Base-by-base conservation (phyloP, 1,140 invertebrate genomes). In the Bacillus rossius region DNA sequence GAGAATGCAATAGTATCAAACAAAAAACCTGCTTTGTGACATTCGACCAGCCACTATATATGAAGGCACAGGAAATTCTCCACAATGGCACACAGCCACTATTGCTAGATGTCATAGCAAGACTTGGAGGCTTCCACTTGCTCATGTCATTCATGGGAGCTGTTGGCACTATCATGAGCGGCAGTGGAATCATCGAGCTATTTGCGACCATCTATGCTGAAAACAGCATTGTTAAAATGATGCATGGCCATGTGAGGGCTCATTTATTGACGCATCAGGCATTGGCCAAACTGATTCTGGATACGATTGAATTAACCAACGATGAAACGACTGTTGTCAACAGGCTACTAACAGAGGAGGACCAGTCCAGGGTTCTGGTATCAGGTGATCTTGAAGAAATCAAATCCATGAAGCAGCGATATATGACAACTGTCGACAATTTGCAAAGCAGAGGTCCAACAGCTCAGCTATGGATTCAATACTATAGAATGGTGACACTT, bases 1-100 rank as follows among this genome's bases (percentile, higher is more conserved):
- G n/a, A n/a, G n/a, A 45, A 45, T 45, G 43, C 13, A 13, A 45
- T 8, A n/a, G n/a, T n/a, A 25, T 25, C 23, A 45, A 49, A 26
- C 40, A 47, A 14, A 63, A 67, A 49, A 57, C 54, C 29, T 59
- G 55, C 23, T 54, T 68, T 25, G 56, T 64, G 5, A 66, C 67
- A 22, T 67, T 65, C 55, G 64, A 68, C 52, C 62, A 61, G 42
- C 66, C 64, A 8, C 41, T 67, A 8, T 77, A 73, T 64, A 61
- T 61, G 14, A 77, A 77, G 72, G 73, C 74, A 42, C 69, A 75
- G 76, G 25, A 63, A 73, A 64, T 45, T 45, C 71, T 47, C 43
- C 22, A 19, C 34, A 20, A 45, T 25, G 17, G 17, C 13, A 52
- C 26, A 49, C 53, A 16, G 40, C 56, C 38, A 5, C 53, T 41